These are phyloP conservation scores for Pollenia labialis DNA, from an alignment of 2,888 invertebrate species.

Conservation along the genomic window DNA sequence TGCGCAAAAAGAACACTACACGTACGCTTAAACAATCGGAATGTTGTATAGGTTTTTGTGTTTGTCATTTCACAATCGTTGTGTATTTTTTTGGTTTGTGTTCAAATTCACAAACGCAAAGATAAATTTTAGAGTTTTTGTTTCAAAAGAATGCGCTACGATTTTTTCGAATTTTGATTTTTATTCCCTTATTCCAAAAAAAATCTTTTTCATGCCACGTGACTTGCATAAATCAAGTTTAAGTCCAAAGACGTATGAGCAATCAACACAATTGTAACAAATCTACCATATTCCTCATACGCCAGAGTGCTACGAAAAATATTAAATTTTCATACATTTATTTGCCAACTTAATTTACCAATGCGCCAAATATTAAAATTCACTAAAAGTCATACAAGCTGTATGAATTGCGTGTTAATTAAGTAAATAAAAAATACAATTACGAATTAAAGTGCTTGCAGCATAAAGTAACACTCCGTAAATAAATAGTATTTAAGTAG, in stretches of 20 bases:
- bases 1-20: too few relatives aligned
- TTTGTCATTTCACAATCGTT: too few relatives aligned
- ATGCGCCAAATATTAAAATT: constrained; percentile 30
- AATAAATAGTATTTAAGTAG: constrained; percentile 35
- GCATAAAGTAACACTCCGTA: constrained; percentile 27
- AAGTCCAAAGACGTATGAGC: background rate
- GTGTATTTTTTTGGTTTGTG: too few relatives aligned
- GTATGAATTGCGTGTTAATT: constrained; percentile 29
- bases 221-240: too few relatives aligned
- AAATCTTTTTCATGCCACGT: too few relatives aligned
- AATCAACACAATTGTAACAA: background rate
- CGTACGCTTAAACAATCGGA: too few relatives aligned
- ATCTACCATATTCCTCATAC: background rate
- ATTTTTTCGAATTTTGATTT: too few relatives aligned
- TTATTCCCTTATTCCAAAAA: too few relatives aligned
- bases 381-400: constrained; percentile 8
- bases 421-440: constrained; percentile 37
- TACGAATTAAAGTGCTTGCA: constrained; percentile 32
- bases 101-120: too few relatives aligned
- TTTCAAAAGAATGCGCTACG: too few relatives aligned
- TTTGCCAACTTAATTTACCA: background rate
- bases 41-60: too few relatives aligned
- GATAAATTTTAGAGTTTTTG: too few relatives aligned
- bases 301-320: background rate
- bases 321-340: background rate